Base-by-base conservation (phyloP, 2,888 invertebrate genomes). In the Aphodius sticticus region DNA sequence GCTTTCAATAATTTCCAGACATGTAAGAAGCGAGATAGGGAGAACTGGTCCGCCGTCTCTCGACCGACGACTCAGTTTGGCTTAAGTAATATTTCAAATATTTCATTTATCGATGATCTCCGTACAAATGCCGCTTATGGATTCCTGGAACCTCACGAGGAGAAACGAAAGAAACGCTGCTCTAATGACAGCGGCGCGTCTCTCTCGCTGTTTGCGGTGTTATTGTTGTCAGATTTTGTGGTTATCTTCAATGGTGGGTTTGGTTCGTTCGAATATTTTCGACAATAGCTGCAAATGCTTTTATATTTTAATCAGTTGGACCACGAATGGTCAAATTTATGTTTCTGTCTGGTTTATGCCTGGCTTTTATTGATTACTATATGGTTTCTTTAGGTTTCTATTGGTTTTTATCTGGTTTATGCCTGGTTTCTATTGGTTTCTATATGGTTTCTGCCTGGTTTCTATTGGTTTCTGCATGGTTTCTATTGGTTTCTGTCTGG, bases 61-160 rank as follows among this genome's bases (percentile, higher is more conserved):
- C 26, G 26, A 26, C 26, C 26, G 53, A 53, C 53, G 53, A 53
- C 53, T 53, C 53, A 53, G 53, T 53, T 53, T 53, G 53, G 53
- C 53, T 53, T 53, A 53, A 53, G 53, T 53, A 53, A 53, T 53
- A 53, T 53, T 53, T 53, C 53, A 53, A 53, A 53, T 53, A 53
- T 53, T 53, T 53, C 53, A 53, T 53, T 53, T 53, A 53, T 53
- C 53, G 53, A 53, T 53, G 53, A 53, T 53, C 53, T 53, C 53
- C 53, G 53, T 53, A 53, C 53, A 53, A 53, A 53, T 53, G 53
- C 53, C 53, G 53, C 53, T 53, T 53, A 53, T 53, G 53, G 53
- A 53, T 53, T 53, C 53, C 53, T 53, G 53, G 53, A 53, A 53
- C 53, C 53, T 53, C 53, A 12, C 53, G 53, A 53, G 53, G 9